Base-by-base conservation (phyloP, 2,888 invertebrate genomes). In the Aphodius granarius region DNA sequence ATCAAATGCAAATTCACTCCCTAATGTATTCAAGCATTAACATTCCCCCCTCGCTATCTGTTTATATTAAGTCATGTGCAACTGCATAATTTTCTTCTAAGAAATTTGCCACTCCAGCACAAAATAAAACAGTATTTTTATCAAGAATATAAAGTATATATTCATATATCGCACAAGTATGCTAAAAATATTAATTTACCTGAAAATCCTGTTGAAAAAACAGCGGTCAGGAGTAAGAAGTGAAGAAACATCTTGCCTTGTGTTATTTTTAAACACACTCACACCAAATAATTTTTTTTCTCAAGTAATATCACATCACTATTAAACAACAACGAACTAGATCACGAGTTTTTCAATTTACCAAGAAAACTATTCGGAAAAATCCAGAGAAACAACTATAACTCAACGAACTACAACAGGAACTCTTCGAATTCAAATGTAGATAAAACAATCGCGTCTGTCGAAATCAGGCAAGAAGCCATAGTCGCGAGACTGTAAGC, bases 401-500 rank as follows among this genome's bases (percentile, higher is more conserved):
- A n/a, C n/a, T n/a, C n/a, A n/a, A n/a, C n/a, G n/a, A n/a, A n/a
- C n/a, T n/a, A n/a, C n/a, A n/a, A n/a, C n/a, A n/a, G n/a, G n/a
- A n/a, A n/a, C n/a, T n/a, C n/a, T n/a, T n/a, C 65, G 43, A 43
- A 43, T 5, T 62, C 19, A 63, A 71, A 63, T 71, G n/a, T 23
- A 64, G 16, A 64, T 6, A 21, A 74, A 21, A n/a, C n/a, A n/a
- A 75, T 63, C 72, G 75, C 68, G 72, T 21, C 21, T 72, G 75
- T 65, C 73, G 71, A 73, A 73, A 62, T 66, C 70, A 73, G 21
- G 76, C 73, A 9, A n/a, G n/a, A n/a, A 71, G 18, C 73, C 76
- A 76, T 76, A 71, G 71, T 71, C 71, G 75, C 79, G 79, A 78
- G 78, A 79, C 79, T 78, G 21, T 62, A 68, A 73, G 78, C 78